Evolutionary conservation across 2,888 invertebrate species (phyloP).

Genomic region (Plemyria rubiginata): DNA sequence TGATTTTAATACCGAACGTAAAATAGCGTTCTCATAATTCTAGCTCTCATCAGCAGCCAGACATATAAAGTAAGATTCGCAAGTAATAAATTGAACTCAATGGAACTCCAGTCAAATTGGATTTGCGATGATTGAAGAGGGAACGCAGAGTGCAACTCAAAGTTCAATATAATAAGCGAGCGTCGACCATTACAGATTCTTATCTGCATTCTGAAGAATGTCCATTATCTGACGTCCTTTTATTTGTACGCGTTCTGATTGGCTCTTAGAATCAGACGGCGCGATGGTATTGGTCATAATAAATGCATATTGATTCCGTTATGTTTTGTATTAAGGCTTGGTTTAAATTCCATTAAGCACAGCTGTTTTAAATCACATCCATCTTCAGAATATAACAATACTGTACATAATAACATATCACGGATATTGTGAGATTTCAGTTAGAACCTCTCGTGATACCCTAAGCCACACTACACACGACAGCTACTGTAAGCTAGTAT

Average conservation of each 20-base stretch:
- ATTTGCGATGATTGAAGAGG: conserved; percentile 22
- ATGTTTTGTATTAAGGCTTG: no score
- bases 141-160: conserved; percentile 11
- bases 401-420: no score
- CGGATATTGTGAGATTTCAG: no score
- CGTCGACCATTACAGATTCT: background rate
- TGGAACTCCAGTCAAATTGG: conserved; percentile 20
- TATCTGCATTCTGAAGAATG: background rate
- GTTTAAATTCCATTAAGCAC: no score
- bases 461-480: no score
- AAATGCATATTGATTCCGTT: no score
- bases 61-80: conserved; percentile 9
- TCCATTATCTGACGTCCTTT: background rate
- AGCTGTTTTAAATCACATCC: no score
- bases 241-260: background rate
- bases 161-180: conserved; percentile 16
- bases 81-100: conserved; percentile 14
- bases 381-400: no score
- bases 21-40: background rate
- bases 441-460: no score
- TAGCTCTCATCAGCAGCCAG: background rate
- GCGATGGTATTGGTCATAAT: no score
- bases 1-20: background rate
- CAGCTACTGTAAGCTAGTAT: no score
- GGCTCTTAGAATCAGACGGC: background rate